Percentiles rank a stretch among this genome's conserved stretches.
These are phyloP conservation scores for Drosophila kohkoa DNA, from an alignment of 1,140 invertebrate species.

Conservation along the genomic window DNA sequence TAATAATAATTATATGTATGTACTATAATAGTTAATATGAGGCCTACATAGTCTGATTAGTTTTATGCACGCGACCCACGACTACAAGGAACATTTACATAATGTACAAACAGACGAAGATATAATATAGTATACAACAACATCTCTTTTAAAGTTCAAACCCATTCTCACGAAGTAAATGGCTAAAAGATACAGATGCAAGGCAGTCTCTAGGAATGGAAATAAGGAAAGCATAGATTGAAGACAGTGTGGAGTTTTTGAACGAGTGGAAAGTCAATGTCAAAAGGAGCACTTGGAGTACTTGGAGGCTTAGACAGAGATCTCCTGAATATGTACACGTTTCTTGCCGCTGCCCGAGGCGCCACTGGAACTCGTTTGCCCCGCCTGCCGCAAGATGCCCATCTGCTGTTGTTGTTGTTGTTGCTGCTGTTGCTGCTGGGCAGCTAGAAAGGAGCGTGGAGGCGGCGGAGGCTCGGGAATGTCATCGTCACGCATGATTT, in stretches of 20 bases:
- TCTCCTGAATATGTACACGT: slow-evolving; percentile 94
- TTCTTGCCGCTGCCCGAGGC: slow-evolving; percentile 90
- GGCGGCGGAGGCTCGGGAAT: slow-evolving; percentile 90
- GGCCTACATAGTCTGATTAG: slow-evolving; percentile 43
- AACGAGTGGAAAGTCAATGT: not conserved
- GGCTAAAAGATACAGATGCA: not conserved
- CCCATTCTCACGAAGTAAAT: slow-evolving; percentile 20
- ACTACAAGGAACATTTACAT: slow-evolving; percentile 82
- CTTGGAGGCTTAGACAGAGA: slow-evolving; percentile 88
- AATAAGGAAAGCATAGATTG: slow-evolving; percentile 21
- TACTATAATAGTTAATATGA: slow-evolving; percentile 24
- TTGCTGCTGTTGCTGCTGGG: slow-evolving; percentile 53
- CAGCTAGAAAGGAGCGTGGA: slow-evolving; percentile 85
- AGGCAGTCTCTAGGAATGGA: not conserved
- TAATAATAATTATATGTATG: slow-evolving; percentile 23
- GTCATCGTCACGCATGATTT: slow-evolving; percentile 85
- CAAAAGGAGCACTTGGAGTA: slow-evolving; percentile 9
- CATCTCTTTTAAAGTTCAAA: slow-evolving; percentile 15
- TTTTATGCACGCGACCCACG: slow-evolving; percentile 44
- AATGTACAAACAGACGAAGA: slow-evolving; percentile 76
- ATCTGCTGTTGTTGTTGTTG: slow-evolving; percentile 86
- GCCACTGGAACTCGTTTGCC: slow-evolving; percentile 85
- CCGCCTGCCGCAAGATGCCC: slow-evolving; percentile 88
- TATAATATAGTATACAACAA: slow-evolving; percentile 51
- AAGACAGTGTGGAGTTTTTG: slow-evolving; percentile 3